These are phyloP conservation scores for Oncorhynchus mykiss DNA, from an alignment of 2,113 vertebrate genomes.

Conservation along the genomic window DNA sequence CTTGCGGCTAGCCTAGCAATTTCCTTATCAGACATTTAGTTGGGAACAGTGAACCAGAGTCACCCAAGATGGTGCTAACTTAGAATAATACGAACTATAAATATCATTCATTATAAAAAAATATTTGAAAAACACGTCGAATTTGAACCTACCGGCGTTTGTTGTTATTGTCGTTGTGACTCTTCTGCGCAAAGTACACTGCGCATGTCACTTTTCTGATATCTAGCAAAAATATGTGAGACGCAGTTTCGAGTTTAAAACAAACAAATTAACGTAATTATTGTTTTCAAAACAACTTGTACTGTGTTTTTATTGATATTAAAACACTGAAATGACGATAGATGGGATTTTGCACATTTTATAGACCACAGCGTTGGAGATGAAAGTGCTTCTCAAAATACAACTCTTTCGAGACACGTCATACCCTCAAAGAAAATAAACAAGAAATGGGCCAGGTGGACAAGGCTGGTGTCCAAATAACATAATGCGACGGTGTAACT, in stretches of 20 bases:
- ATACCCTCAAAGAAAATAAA: conserved; percentile 63
- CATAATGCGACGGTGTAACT: not conserved
- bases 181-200: no score
- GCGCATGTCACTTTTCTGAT: not conserved
- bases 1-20: no score
- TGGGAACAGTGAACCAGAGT: no score
- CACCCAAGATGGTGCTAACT: no score
- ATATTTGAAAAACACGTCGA: no score
- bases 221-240: not conserved
- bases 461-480: conserved; percentile 33
- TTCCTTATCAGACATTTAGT: no score
- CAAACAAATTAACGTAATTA: not conserved
- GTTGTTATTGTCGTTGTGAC: not conserved
- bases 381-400: conserved; percentile 57
- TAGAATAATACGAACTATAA: no score
- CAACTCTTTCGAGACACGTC: conserved; percentile 52
- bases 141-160: not conserved
- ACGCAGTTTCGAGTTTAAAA: conserved; percentile 45
- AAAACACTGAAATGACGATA: not conserved
- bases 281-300: not conserved
- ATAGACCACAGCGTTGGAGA: not conserved
- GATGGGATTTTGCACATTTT: not conserved
- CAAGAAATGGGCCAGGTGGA: conserved; percentile 48
- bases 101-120: no score
- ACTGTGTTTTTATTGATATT: not conserved